These are phyloP conservation scores for Tromatobia lineatoria DNA, from an alignment of 2,888 invertebrate genomes.

Conservation along the genomic window DNA sequence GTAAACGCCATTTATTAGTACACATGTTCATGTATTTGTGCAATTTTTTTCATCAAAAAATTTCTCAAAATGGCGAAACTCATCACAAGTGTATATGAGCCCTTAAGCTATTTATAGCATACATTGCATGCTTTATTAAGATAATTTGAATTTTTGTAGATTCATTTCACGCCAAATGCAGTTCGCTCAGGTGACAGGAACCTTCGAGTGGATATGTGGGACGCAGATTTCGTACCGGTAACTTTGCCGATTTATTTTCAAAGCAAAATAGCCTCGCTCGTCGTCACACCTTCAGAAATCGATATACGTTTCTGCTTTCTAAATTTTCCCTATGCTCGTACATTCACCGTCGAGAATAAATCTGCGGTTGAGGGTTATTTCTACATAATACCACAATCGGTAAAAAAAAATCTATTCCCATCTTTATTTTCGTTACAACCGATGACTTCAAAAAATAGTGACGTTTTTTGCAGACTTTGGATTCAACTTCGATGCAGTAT, in stretches of 20 bases:
- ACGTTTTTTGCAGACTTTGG: constrained; percentile 70
- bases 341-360: constrained; percentile 86
- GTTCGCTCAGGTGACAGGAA: constrained; percentile 85
- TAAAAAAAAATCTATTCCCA: constrained; percentile 69
- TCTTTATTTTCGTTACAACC: not conserved
- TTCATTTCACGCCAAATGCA: constrained; percentile 87
- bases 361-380: constrained; percentile 86
- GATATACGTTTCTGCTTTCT: constrained; percentile 88
- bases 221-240: constrained; percentile 87
- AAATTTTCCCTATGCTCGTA: constrained; percentile 86
- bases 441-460: not conserved
- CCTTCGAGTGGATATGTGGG: constrained; percentile 87
- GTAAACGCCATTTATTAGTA: too few species aligned
- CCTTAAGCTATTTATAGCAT: too few species aligned
- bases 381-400: constrained; percentile 83
- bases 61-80: too few species aligned
- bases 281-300: constrained; percentile 86
- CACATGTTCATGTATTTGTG: too few species aligned
- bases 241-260: constrained; percentile 86
- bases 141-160: constrained; percentile 80
- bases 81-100: too few species aligned
- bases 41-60: too few species aligned
- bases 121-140: not conserved
- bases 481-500: constrained; percentile 71
- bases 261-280: constrained; percentile 86